Evolutionary conservation across 2,113 vertebrate species (phyloP).

Genomic region (Oreochromis niloticus): DNA sequence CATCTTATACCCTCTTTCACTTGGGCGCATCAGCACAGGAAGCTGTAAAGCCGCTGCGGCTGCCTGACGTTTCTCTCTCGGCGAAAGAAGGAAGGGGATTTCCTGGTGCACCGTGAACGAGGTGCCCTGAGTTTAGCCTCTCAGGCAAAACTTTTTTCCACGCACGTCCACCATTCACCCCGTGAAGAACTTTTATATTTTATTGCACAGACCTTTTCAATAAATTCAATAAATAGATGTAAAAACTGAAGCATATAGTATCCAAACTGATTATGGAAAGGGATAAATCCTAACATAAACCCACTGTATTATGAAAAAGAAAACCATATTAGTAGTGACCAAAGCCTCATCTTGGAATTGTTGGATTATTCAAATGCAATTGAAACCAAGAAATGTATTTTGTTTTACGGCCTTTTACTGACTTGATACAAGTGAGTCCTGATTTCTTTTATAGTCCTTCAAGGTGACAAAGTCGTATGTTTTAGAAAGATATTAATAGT

Average conservation of each 20-base stretch:
- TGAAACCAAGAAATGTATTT: not conserved
- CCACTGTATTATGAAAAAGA: not conserved
- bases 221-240: not conserved
- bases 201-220: not conserved
- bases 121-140: not conserved
- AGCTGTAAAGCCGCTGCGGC: not conserved
- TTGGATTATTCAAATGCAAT: not conserved
- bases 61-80: constrained; percentile 6
- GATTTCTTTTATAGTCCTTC: not conserved
- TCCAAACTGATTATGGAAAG: no score
- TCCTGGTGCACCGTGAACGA: rapidly evolving
- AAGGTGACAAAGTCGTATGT: not conserved
- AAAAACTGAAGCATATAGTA: not conserved
- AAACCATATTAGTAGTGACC: not conserved
- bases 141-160: not conserved
- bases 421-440: not conserved
- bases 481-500: not conserved
- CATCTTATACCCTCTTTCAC: constrained; percentile 41
- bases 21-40: not conserved
- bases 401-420: not conserved
- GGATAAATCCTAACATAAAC: not conserved
- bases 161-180: not conserved
- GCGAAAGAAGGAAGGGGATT: constrained; percentile 66
- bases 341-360: not conserved
- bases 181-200: not conserved